Base-by-base conservation (phyloP, 2,888 invertebrate species). In the Mylabris sibirica region DNA sequence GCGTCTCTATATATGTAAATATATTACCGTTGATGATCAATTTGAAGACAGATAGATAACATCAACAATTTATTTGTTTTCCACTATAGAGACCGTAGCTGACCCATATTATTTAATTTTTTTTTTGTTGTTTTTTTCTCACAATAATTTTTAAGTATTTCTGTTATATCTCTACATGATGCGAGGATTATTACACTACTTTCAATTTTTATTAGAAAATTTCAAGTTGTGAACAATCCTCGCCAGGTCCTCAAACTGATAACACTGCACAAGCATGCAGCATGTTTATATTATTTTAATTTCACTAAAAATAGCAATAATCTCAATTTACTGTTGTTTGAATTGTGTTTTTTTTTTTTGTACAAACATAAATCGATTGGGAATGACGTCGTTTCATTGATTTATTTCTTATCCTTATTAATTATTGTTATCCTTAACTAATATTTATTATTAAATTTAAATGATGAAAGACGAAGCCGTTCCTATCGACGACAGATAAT, bases 341-440 rank as follows among this genome's bases (percentile, higher is more conserved):
- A n/a, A n/a, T n/a, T n/a, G n/a, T n/a, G n/a, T 9, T 20, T 49
- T 61, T 26, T 59, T 17, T 9, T 72, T 77, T 83, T 84, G 83
- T 84, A 84, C 84, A 83, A 77, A 75, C 53, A 77, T 77, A 70
- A 30, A 81, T 82, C 83, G 83, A 84, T 82, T 82, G 81, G 80
- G 78, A 82, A 82, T 78, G 80, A 82, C 80, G 77, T 80, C 82
- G 80, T 79, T 71, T 70, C 70, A 68, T 69, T 67, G 69, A 38
- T 35, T 26, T 62, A 65, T 72, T 61, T 72, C 72, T 69, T 30
- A 73, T 57, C 57, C 44, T 61, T 60, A 63, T 44, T 59, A 66
- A 71, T 64, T 60, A 69, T 66, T 61, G 64, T 65, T 69, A 49
- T 64, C 53, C 63, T 64, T 65, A 64, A 60, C 59, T 26, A 59